Conservation (phyloP, 2,888 invertebrate species). For the Synanthedon andrenaeformis region DNA sequence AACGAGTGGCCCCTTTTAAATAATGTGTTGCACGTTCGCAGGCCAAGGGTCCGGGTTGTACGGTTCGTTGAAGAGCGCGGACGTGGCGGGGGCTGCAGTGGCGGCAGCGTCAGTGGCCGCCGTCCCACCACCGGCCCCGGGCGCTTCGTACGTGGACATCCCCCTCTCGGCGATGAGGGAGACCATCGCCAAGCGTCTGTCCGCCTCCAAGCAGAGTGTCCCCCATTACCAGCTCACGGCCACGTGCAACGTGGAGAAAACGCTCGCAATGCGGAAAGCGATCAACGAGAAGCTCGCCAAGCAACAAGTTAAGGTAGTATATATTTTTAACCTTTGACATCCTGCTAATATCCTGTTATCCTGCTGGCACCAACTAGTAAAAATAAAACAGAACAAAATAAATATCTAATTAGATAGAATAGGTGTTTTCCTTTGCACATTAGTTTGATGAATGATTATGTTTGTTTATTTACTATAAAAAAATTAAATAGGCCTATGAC, state of each 20-base stretch:
- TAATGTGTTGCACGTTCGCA: conserved; percentile 17
- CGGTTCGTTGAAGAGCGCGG: conserved; percentile 85
- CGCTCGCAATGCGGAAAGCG: conserved; percentile 78
- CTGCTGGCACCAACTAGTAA: too few relatives aligned
- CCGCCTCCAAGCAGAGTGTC: conserved; percentile 91
- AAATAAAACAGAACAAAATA: too few relatives aligned
- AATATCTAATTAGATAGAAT: too few relatives aligned
- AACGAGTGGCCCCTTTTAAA: too few relatives aligned
- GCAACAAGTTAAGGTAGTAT: conserved; percentile 77
- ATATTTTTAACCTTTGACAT: not conserved
- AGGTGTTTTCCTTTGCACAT: too few relatives aligned
- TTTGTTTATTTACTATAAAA: not conserved
- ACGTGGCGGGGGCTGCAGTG: conserved; percentile 69
- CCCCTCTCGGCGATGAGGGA: conserved; percentile 86
- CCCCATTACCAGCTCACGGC: conserved; percentile 96
- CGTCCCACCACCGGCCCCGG: conserved; percentile 34
- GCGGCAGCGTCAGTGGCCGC: conserved; percentile 19
- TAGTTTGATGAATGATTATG: not conserved
- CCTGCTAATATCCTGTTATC: too few relatives aligned
- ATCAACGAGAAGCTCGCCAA: conserved; percentile 86
- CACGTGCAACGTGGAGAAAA: conserved; percentile 87
- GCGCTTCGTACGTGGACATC: conserved; percentile 77
- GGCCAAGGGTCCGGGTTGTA: conserved; percentile 83
- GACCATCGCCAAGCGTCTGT: conserved; percentile 89
- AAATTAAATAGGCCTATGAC: too few relatives aligned